phyloP scores from a whole-genome alignment of 2,888 invertebrate species.

The Xestia ashworthii region DNA sequence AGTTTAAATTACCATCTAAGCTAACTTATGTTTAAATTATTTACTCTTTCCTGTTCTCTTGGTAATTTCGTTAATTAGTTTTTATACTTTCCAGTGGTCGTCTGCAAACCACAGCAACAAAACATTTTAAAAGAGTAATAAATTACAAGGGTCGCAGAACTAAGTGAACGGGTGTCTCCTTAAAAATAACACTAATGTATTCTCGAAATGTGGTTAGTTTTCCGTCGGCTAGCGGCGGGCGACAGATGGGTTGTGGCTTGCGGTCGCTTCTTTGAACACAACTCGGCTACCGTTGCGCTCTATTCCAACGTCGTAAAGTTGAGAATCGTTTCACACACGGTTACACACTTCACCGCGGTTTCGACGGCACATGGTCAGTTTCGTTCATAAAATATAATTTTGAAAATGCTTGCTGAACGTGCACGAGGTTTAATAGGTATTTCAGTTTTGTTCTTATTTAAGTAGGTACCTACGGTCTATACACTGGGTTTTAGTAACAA shows the following conservation, averaged over 20 bases:
- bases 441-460: conserved; percentile 9
- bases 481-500: not conserved
- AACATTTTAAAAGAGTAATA: conserved; percentile 44
- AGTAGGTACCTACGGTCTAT: not conserved
- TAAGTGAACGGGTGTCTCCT: conserved; percentile 38
- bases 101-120: conserved; percentile 34
- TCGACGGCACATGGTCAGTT: conserved; percentile 64
- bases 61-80: conserved; percentile 21
- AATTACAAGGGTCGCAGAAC: conserved; percentile 27
- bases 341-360: conserved; percentile 44
- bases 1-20: conserved; percentile 13
- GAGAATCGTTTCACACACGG: conserved; percentile 51
- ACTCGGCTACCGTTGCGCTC: conserved; percentile 53
- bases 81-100: conserved; percentile 15
- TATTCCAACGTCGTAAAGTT: conserved; percentile 60
- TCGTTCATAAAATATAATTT: conserved; percentile 49
- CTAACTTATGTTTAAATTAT: not conserved
- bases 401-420: conserved; percentile 34
- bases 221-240: conserved; percentile 77
- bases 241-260: conserved; percentile 82
- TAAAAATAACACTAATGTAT: conserved; percentile 71
- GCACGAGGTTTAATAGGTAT: conserved; percentile 8
- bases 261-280: conserved; percentile 68
- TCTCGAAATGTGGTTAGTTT: conserved; percentile 80
- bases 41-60: conserved; percentile 1